Percentiles rank a stretch among this genome's conserved stretches.
These are phyloP conservation scores for Halichondria panicea DNA, from an alignment of 37 sponge, comb jelly and placozoan genomes.

Conservation along the genomic window DNA sequence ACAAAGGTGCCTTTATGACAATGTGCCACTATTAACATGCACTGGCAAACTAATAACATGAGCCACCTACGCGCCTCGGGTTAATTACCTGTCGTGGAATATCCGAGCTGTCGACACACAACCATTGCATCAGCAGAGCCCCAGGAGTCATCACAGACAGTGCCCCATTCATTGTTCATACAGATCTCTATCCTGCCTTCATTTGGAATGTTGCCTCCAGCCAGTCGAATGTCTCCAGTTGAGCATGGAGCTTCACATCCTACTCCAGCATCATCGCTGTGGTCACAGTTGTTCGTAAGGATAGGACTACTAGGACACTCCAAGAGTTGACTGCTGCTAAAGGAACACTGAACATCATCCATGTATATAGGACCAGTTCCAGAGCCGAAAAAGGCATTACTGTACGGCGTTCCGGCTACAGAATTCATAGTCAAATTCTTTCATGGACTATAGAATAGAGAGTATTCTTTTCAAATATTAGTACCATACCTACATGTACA, in stretches of 20 bases:
- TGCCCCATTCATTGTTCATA: slow-evolving; percentile 2
- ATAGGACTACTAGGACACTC: not conserved
- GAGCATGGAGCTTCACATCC: not conserved
- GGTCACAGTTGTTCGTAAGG: not conserved
- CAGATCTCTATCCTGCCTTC: slow-evolving; percentile 1
- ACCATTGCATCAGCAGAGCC: not conserved
- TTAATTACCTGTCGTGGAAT: not conserved
- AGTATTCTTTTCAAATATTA: too few species aligned
- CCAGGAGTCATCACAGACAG: not conserved
- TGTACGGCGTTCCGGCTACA: not conserved
- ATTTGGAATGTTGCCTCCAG: slow-evolving; percentile 1
- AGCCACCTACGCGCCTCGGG: too few species aligned
- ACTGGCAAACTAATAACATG: not conserved
- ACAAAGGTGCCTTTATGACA: too few species aligned
- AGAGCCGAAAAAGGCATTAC: not conserved
- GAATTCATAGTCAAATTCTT: too few species aligned
- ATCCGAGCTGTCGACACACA: slow-evolving; percentile 8
- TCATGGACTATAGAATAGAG: too few species aligned
- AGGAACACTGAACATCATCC: not conserved
- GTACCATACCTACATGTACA: too few species aligned
- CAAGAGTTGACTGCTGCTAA: not conserved
- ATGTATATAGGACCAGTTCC: not conserved
- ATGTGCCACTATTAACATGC: not conserved
- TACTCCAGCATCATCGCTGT: not conserved
- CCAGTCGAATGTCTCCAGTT: slow-evolving; percentile 6